Conservation (phyloP, 2,888 invertebrate genomes). For the Apamea monoglypha region DNA sequence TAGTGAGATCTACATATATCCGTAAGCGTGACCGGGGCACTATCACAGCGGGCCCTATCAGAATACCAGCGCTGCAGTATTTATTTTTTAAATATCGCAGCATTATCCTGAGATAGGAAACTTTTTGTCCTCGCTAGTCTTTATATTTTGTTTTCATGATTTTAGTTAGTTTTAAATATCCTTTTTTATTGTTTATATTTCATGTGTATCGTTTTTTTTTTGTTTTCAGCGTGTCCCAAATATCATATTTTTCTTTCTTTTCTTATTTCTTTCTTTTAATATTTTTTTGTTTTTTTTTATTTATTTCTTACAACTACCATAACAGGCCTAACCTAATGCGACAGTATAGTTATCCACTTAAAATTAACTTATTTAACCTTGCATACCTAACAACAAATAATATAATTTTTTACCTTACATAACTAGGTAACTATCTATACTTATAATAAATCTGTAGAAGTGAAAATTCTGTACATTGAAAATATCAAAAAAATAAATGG, state of each 20-base stretch:
- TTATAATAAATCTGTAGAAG: too few relatives aligned
- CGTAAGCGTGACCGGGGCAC: neutral
- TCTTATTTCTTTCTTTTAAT: neutral
- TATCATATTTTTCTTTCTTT: neutral
- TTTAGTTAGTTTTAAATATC: neutral
- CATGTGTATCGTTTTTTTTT: neutral
- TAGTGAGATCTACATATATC: neutral
- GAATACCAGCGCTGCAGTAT: neutral
- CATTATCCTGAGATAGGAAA: neutral
- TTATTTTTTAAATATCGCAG: neutral
- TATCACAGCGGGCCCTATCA: neutral
- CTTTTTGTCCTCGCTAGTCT: too few relatives aligned
- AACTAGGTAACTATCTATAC: too few relatives aligned
- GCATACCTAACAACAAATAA: too few relatives aligned
- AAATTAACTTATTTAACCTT: too few relatives aligned
- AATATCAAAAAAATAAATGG: too few relatives aligned
- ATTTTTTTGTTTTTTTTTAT: too few relatives aligned
- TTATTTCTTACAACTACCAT: too few relatives aligned
- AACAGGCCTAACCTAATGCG: too few relatives aligned
- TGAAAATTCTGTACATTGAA: too few relatives aligned
- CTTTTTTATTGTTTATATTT: neutral
- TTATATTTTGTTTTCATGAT: neutral
- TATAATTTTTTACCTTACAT: too few relatives aligned
- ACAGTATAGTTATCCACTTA: too few relatives aligned
- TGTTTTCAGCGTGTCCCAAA: neutral